Conservation (phyloP, 2,888 invertebrate species). For the Clanis bilineata region DNA sequence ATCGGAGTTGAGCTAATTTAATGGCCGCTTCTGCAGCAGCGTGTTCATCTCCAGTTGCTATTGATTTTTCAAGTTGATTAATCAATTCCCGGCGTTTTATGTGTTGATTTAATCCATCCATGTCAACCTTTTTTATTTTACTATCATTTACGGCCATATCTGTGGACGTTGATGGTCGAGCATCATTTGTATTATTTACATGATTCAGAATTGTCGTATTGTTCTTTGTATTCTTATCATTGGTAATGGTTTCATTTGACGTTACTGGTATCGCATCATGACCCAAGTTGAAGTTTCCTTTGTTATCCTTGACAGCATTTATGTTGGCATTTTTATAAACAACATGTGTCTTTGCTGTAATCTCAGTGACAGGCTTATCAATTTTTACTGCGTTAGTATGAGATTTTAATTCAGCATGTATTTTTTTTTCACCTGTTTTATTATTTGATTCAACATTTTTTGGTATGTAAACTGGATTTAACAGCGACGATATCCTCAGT, state of each 20-base stretch:
- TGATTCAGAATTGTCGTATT: background rate
- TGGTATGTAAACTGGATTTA: constrained; percentile 58
- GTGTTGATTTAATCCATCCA: constrained; percentile 49
- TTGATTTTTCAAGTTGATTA: constrained; percentile 88
- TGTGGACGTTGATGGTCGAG: background rate
- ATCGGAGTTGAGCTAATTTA: constrained; percentile 88
- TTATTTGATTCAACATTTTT: constrained; percentile 22
- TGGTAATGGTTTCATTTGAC: background rate
- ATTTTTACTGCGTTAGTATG: background rate
- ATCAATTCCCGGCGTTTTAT: constrained; percentile 76
- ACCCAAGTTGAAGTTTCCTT: background rate
- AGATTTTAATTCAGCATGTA: background rate
- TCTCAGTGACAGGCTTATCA: background rate
- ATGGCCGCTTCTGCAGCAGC: constrained; percentile 89
- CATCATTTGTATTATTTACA: background rate
- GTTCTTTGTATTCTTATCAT: background rate
- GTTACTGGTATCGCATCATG: background rate
- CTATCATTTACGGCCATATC: background rate
- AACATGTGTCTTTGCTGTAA: background rate
- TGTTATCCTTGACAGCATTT: background rate
- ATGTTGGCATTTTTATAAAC: background rate
- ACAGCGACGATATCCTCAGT: constrained; percentile 64
- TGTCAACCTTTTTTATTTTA: constrained; percentile 15
- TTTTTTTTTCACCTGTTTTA: background rate
- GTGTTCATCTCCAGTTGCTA: constrained; percentile 88